Conservation (phyloP, 2,797 vertebrate genomes). For the Limosa lapponica region DNA sequence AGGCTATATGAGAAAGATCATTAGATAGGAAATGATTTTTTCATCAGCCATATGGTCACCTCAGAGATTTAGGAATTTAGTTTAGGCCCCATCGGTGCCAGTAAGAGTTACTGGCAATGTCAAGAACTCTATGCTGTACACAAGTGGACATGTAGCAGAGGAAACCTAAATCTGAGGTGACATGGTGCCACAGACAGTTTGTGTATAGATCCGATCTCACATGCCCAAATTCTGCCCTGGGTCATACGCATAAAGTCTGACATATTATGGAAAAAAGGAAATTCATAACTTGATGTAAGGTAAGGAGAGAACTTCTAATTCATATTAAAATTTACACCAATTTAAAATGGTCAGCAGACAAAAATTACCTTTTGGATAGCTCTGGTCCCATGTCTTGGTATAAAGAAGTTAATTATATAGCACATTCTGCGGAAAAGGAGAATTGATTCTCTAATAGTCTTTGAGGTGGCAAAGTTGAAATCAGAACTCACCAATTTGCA, state of each 20-base stretch:
- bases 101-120: slow-evolving; percentile 57
- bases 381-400: neutral
- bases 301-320: neutral
- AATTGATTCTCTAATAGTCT: neutral
- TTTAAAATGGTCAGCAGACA: neutral
- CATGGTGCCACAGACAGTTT: neutral
- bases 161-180: slow-evolving; percentile 32
- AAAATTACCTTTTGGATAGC: neutral
- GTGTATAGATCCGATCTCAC: neutral
- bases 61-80: slow-evolving; percentile 60
- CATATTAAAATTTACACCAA: neutral
- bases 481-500: neutral
- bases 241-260: neutral
- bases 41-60: slow-evolving; percentile 72
- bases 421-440: neutral
- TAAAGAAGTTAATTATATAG: neutral
- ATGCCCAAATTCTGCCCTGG: neutral
- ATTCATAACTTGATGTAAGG: neutral
- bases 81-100: slow-evolving; percentile 70
- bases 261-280: neutral
- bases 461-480: neutral
- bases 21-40: slow-evolving; percentile 63
- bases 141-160: slow-evolving; percentile 40
- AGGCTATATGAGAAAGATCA: slow-evolving; percentile 44
- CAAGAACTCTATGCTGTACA: slow-evolving; percentile 47